Percentiles rank a stretch among this genome's conserved stretches.
Evolutionary conservation across 2,888 invertebrate species (phyloP).

Genomic region (Euproctis similis): DNA sequence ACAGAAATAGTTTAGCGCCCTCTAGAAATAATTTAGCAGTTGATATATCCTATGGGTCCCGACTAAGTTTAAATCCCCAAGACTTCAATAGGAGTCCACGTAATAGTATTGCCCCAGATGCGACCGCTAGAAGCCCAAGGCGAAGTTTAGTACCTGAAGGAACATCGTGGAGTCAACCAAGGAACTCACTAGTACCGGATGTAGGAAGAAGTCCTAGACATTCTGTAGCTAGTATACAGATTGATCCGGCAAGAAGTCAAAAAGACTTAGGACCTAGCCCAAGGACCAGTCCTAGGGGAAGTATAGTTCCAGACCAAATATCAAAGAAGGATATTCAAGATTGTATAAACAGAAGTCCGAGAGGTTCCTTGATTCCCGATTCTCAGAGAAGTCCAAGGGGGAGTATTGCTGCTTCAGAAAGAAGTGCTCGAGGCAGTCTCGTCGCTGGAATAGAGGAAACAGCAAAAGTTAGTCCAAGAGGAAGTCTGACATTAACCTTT

Average conservation of each 20-base stretch:
- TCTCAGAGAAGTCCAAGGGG: conserved; percentile 78
- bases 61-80: conserved; percentile 75
- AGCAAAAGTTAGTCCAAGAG: conserved; percentile 70
- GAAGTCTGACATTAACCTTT: conserved; percentile 77
- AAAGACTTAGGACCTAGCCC: conserved; percentile 71
- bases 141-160: conserved; percentile 78
- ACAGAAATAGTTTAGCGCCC: conserved; percentile 73
- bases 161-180: conserved; percentile 72
- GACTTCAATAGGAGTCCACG: conserved; percentile 70
- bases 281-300: conserved; percentile 77
- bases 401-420: conserved; percentile 74
- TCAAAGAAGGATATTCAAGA: conserved; percentile 66
- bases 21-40: conserved; percentile 79
- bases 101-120: conserved; percentile 66
- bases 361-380: conserved; percentile 77
- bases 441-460: conserved; percentile 53
- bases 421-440: conserved; percentile 62
- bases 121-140: conserved; percentile 73
- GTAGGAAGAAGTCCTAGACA: conserved; percentile 77
- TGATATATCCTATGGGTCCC: conserved; percentile 71
- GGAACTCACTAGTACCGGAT: conserved; percentile 77
- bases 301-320: conserved; percentile 60
- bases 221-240: conserved; percentile 68
- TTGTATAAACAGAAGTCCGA: conserved; percentile 58
- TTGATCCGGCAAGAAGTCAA: conserved; percentile 58